Base-by-base conservation (phyloP, 2,888 invertebrate species). In the Ditula angustiorana region DNA sequence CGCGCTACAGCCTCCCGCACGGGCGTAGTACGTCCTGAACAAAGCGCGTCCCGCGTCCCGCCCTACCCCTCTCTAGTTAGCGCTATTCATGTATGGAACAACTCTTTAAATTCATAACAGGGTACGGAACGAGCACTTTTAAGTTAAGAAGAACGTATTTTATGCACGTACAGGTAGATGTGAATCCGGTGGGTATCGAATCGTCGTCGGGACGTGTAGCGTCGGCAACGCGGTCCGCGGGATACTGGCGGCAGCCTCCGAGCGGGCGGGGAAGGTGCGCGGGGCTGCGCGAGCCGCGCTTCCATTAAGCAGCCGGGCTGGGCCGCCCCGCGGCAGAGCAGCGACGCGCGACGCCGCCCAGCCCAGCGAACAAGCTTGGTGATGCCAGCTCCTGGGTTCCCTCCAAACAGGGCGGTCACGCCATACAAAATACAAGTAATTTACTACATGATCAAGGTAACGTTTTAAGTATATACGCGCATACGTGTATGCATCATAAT, bases 191-290 rank as follows among this genome's bases (percentile, higher is more conserved):
- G 41, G 19, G 1, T 35, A 5, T 37, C 3, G 13, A 19, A 19
- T 41, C 2, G 41, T 41, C 19, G 80, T 76, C 69, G 66, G 69
- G 66, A 82, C 85, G 83, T 86, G 88, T 85, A 73, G 73, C 69
- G 79, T 78, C 86, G 80, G 75, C 78, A 78, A 80, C 88, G 87
- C 91, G 90, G 84, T 79, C 77, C 88, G 92, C 92, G 90, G 85
- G 87, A 85, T 84, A 92, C 92, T 92, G 90, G 75, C 88, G 79
- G 78, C 88, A 86, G 87, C 88, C 83, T 86, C 88, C 86, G 80
- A 75, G 76, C 66, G 70, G 66, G 71, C n/a, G 66, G 57, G 65
- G 74, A 66, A 67, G 76, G 78, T 79, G 85, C 81, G 88, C 81
- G 89, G 88, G 85, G 88, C 90, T 91, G 90, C 92, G 92, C 90